Evolutionary conservation across 1,140 invertebrate genomes (phyloP), one percentile per base, ranked within the genome.

Genomic region (Spodoptera frugiperda): DNA sequence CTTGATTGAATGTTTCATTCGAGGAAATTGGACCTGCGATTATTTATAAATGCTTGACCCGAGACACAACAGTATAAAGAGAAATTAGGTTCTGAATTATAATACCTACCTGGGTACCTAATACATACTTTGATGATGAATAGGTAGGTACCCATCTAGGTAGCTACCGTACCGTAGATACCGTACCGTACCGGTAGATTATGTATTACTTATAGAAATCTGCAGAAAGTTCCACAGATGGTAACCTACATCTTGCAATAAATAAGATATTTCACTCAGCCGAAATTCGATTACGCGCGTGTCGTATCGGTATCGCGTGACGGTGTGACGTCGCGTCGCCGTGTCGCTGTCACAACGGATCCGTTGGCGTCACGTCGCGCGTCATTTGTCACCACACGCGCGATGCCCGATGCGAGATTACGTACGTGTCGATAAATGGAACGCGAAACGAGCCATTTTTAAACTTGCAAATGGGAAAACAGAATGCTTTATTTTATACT

Each of bases 331-430:
- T 48, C 61, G 30, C 54, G 55, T 48, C 14, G 44, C 6, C 71
- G 55, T 61, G 61, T 65, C 61, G 30, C 17, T 57, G 68, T 57
- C 68, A 55, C 25, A 21, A 39, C 68, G 49, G 5, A 54, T 71
- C 30, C 21, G 68, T 19, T 73, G 3, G 33, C 61, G 59, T 67
- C 33, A 48, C 30, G 73, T 67, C 15, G 51, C 71, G 39, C 54
- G 44, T 65, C 72, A 75, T 75, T 67, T 67, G 73, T 73, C 61
- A 76, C 61, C 30, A 70, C 68, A 44, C 44, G 57, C 57, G 57
- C 33, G 61, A 48, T 65, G 57, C 30, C 59, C 44, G 61, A 21
- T 48, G 44, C 61, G 44, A 48, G 61, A 65, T 65, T 65, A 65
- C 61, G 61, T 48, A 48, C 61, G 57, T 61, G 57, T 33, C 57